Evolutionary conservation across 1,140 invertebrate species (phyloP), one percentile per base, ranked within the genome.

Genomic region (Aphelinus certus): DNA sequence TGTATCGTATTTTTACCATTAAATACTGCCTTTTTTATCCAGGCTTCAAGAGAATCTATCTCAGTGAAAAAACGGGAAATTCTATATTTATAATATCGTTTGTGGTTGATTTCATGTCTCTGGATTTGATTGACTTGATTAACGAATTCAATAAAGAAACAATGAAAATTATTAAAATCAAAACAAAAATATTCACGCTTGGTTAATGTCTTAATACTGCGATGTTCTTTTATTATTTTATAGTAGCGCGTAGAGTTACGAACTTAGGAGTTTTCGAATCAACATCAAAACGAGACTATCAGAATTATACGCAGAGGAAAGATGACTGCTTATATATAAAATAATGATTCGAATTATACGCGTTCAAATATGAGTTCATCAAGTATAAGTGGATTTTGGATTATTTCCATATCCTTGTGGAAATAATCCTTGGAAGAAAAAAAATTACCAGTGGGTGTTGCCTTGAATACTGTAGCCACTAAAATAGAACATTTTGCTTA

Each of bases 181-280:
- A 3, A 7, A 68, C n/a, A 57, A 58, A 7, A 58, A n/a, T 49
- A 49, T n/a, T 69, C n/a, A 7, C 46, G 4, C 56, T 58, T 57
- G 53, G 7, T 48, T 53, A 66, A 49, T 66, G 42, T 66, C n/a
- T 60, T 51, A 73, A 73, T 66, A 73, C 55, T 66, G 71, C 43
- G 5, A 45, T 58, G 49, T 64, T 55, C 26, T 26, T 58, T 45
- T 53, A 68, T 6, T 68, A 58, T 9, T 2, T 47, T 66, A 47
- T n/a, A 48, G 47, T 51, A n/a, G 49, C 43, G 46, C 47, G 62
- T 47, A 47, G 49, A n/a, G 9, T 66, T 53, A 66, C 43, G 55
- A 2, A 61, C 43, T 5, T 6, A 56, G 10, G 63, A 56, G 51
- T 10, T 10, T 55, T 26, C 3, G 5, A 67, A 10, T 55, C 6